These are phyloP conservation scores for Catocala nupta DNA, from an alignment of 2,888 invertebrate species.

Conservation along the genomic window DNA sequence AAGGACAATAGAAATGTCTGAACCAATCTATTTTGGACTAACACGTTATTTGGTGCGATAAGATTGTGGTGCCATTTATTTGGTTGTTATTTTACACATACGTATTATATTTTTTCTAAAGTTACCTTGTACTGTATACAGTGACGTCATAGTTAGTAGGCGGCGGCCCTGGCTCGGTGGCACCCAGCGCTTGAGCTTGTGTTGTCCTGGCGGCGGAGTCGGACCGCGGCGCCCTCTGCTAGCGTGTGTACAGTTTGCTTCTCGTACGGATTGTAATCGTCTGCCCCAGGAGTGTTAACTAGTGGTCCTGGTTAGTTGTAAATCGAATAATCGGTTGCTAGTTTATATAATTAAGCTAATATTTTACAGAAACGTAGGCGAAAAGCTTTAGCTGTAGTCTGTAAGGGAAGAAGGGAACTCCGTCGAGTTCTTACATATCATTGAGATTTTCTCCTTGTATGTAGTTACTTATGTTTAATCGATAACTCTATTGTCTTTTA, in stretches of 20 bases:
- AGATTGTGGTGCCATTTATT: constrained; percentile 82
- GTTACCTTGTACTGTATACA: constrained; percentile 73
- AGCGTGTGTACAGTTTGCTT: constrained; percentile 57
- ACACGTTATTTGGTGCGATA: constrained; percentile 76
- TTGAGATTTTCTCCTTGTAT: constrained; percentile 85
- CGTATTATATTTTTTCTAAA: constrained; percentile 72
- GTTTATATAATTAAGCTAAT: constrained; percentile 67
- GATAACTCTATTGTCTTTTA: constrained; percentile 65
- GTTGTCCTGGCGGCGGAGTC: constrained; percentile 3
- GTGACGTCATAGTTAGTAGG: constrained; percentile 53
- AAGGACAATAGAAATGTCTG: constrained; percentile 41
- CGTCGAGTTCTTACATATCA: constrained; percentile 86
- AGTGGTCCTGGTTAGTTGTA: constrained; percentile 46
- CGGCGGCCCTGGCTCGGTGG: constrained; percentile 16
- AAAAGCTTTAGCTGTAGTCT: constrained; percentile 84
- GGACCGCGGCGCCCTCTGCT: constrained; percentile 19
- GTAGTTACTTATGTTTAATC: constrained; percentile 66
- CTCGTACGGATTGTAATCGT: constrained; percentile 47
- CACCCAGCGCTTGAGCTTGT: constrained; percentile 52
- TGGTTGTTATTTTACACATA: constrained; percentile 81
- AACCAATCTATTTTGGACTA: constrained; percentile 57
- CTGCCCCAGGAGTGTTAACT: constrained; percentile 36
- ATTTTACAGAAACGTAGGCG: constrained; percentile 77
- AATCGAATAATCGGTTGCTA: constrained; percentile 71
- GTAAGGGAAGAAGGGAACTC: constrained; percentile 81